Percentiles rank a stretch among this genome's conserved stretches.
Conservation (phyloP, 2,888 invertebrate species). For the Leucophenga maculata region DNA sequence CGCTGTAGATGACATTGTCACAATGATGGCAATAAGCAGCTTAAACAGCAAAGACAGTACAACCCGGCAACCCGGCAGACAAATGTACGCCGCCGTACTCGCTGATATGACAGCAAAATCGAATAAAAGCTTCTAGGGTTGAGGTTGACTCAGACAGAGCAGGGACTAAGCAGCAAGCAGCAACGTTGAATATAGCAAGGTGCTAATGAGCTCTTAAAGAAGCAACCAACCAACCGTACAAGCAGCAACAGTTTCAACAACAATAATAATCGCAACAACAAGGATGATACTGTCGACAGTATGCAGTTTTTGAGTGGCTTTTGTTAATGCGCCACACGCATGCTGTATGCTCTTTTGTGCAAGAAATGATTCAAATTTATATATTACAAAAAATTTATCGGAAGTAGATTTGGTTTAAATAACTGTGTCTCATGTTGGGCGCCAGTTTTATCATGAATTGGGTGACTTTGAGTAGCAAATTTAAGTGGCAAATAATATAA, state of each 20-base stretch:
- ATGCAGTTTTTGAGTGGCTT: conserved; percentile 4
- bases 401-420: too few relatives aligned
- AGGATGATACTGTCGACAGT: background rate
- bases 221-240: conserved; percentile 5
- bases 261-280: too few relatives aligned
- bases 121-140: background rate
- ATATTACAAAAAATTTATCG: too few relatives aligned
- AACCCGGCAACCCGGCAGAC: conserved; percentile 2
- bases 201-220: conserved; percentile 56
- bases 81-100: conserved; percentile 20
- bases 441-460: too few relatives aligned
- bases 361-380: background rate
- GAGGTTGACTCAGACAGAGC: conserved; percentile 15
- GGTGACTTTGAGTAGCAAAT: too few relatives aligned
- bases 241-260: conserved; percentile 2
- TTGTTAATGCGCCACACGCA: background rate
- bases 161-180: background rate
- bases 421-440: too few relatives aligned
- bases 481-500: too few relatives aligned
- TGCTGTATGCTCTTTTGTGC: background rate
- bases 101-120: conserved; percentile 4
- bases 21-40: conserved; percentile 18
- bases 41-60: background rate
- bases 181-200: conserved; percentile 41
- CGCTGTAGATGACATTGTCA: background rate